Base-by-base conservation (phyloP, 2,113 vertebrate species). In the Grus americana region DNA sequence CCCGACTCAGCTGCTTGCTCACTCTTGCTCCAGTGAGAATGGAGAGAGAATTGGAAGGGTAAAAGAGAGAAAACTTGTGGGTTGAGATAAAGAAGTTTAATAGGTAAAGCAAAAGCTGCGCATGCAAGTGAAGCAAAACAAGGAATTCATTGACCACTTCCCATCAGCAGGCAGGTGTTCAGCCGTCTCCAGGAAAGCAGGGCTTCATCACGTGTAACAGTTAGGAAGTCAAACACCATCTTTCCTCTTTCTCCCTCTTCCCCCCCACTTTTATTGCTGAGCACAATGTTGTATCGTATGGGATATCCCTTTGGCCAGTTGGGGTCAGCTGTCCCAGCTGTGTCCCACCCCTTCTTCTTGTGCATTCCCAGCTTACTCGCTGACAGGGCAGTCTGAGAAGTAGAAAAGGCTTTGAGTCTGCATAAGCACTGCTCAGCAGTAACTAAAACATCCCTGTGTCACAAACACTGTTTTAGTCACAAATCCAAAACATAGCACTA, bases 151-250 rank as follows among this genome's bases (percentile, higher is more conserved):
- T 93, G 21, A 47, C 32, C 21, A 4, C 10, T 54, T 82, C 27
- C 7, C 24, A 38, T 55, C 40, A 38, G 12, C 14, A 78, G 36
- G 42, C 38, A 75, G 14, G 24, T 72, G 8, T 36, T 86, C 15
- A 55, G 11, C 21, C 9, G 42, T 80, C 46, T 58, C 24, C n/a
- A 80, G 80, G 44, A 93, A 59, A 40, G 15, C 52, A 67, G 20
- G 12, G 13, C 12, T 91, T 29, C 24, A 30, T 66, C 2, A 5
- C 1, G 0, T 21, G 21, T 54, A 72, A 2, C 0, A 0, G 8
- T 70, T 65, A 40, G 24, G 27, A 86, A 83, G 12, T 83, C 8
- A 72, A 55, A 50, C 19, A 22, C 13, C 10, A 30, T 40, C 9
- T 2, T 9, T 83, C 54, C 4, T 21, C n/a, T 86, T 16, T 12